Evolutionary conservation across 2,888 invertebrate genomes (phyloP).

Genomic region (Dasypogon diadema): DNA sequence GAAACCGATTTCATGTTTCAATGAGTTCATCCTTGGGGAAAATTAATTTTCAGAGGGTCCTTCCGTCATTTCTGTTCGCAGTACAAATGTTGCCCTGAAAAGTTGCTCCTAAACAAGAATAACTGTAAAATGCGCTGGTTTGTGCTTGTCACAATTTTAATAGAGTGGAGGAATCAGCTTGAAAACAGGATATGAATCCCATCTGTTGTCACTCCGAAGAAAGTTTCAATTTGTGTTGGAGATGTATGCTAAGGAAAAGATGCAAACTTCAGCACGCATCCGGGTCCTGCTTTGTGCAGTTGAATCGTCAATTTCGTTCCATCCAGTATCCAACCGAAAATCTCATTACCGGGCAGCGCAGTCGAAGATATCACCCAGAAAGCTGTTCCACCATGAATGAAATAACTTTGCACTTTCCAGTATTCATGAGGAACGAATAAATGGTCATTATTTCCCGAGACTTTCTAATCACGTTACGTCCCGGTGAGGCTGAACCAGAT

Average conservation of each 20-base stretch:
- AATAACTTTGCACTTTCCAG: constrained; percentile 9
- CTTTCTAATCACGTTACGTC: constrained; percentile 36
- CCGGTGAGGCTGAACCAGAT: constrained; percentile 4
- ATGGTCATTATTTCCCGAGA: constrained; percentile 14
- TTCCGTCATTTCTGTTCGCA: constrained; percentile 19
- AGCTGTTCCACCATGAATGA: not conserved
- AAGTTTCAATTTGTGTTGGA: constrained; percentile 40
- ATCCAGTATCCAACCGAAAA: not conserved
- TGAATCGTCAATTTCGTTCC: constrained; percentile 1
- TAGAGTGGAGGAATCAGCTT: constrained; percentile 22
- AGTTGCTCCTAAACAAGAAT: constrained; percentile 43
- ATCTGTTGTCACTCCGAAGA: constrained; percentile 42
- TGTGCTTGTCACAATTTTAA: constrained; percentile 39
- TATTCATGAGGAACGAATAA: not conserved
- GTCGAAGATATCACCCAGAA: not conserved
- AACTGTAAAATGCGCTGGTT: constrained; percentile 21
- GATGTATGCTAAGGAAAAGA: constrained; percentile 12
- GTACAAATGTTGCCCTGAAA: constrained; percentile 23
- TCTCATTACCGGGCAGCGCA: not conserved
- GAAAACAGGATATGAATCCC: constrained; percentile 41
- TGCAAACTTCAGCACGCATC: constrained; percentile 26
- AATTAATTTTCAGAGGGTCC: constrained; percentile 49
- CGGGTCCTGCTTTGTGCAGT: not conserved
- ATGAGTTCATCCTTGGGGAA: constrained; percentile 47
- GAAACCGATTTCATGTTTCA: constrained; percentile 50